Conservation (phyloP, 2,113 vertebrate species). For the Antennarius striatus region DNA sequence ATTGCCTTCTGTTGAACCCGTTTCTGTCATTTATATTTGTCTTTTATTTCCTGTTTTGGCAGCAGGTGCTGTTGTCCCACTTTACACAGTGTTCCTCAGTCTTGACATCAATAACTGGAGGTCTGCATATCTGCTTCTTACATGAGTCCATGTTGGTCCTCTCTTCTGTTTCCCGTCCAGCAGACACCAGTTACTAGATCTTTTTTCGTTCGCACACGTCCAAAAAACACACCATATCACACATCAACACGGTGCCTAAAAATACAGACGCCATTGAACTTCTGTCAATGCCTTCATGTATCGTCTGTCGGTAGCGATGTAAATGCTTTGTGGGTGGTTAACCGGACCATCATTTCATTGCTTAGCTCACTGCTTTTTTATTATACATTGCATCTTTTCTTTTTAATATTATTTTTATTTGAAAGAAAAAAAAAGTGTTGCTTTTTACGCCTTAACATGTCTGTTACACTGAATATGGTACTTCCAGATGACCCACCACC, state of each 20-base stretch:
- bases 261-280: conserved; percentile 93
- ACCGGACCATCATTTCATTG: conserved; percentile 48
- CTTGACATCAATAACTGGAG: conserved; percentile 72
- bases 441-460: conserved; percentile 77
- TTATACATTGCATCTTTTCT: conserved; percentile 41
- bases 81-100: conserved; percentile 70
- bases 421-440: conserved; percentile 48
- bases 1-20: conserved; percentile 40
- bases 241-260: conserved; percentile 97
- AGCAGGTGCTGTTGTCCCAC: conserved; percentile 76
- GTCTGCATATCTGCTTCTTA: conserved; percentile 84
- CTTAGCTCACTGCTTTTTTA: conserved; percentile 64
- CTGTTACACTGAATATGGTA: conserved; percentile 70
- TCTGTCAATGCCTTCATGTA: conserved; percentile 79
- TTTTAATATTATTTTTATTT: conserved; percentile 44
- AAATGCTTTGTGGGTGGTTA: conserved; percentile 70
- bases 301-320: conserved; percentile 72
- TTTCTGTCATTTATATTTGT: conserved; percentile 46
- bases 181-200: conserved; percentile 76
- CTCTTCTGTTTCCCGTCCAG: conserved; percentile 31
- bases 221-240: conserved; percentile 69
- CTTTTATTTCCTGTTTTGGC: not conserved
- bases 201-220: conserved; percentile 83
- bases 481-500: conserved; percentile 57
- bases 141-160: conserved; percentile 76